Evolutionary conservation across 2,797 vertebrate genomes (phyloP).

Genomic region (Sebastes minor): DNA sequence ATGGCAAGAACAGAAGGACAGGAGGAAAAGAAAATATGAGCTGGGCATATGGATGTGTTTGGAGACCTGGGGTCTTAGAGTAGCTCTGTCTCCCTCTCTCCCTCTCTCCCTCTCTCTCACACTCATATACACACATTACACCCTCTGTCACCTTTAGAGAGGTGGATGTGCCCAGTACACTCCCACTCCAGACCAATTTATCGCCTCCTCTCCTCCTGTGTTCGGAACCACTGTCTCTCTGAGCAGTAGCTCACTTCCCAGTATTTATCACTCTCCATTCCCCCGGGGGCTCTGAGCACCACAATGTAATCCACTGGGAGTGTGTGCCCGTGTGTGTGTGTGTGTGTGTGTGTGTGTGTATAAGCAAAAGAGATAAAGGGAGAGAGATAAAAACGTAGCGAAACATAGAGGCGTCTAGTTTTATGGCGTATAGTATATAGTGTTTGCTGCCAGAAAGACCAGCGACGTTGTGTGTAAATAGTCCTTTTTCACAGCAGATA

Average conservation of each 20-base stretch:
- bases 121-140: conserved; percentile 7
- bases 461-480: neutral
- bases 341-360: conserved; percentile 27
- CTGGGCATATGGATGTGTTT: conserved; percentile 28
- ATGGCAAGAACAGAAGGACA: conserved; percentile 33
- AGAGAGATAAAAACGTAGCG: neutral
- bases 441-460: neutral
- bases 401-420: neutral
- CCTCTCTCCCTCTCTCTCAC: neutral
- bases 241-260: conserved; percentile 57
- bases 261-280: conserved; percentile 69
- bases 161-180: conserved; percentile 23
- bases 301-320: conserved; percentile 47
- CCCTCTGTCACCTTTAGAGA: conserved; percentile 27
- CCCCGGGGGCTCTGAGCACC: conserved; percentile 51
- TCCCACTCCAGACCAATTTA: conserved; percentile 35
- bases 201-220: conserved; percentile 18
- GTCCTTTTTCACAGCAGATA: neutral
- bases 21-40: conserved; percentile 33
- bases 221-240: conserved; percentile 20
- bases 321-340: conserved; percentile 25
- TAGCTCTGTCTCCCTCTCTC: neutral
- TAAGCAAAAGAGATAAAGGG: neutral
- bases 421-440: neutral
- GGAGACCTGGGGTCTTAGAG: conserved; percentile 7